Conservation (phyloP, 2,113 vertebrate genomes). For the Osmerus eperlanus region DNA sequence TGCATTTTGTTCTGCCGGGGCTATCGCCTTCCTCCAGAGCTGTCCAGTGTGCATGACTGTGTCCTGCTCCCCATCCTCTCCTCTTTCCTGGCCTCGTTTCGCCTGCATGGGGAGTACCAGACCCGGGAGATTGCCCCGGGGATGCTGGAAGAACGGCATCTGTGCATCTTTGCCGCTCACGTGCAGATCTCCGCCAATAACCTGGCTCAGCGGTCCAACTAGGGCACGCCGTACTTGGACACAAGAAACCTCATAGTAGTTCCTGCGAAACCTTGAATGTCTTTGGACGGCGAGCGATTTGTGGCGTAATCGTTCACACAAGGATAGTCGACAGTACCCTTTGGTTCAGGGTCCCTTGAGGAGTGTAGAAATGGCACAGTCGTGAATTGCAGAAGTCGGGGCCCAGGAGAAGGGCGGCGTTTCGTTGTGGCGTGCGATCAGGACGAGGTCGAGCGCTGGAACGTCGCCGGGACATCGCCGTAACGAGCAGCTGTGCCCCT, state of each 20-base stretch:
- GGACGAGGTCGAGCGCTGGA: constrained; percentile 1
- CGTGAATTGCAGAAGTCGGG: constrained; percentile 3
- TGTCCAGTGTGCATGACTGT: constrained; percentile 14
- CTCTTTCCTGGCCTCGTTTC: background rate
- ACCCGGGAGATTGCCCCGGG: background rate
- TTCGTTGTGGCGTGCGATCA: background rate
- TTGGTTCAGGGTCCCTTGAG: background rate
- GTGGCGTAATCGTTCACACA: background rate
- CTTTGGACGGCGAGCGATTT: background rate
- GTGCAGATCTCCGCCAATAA: background rate
- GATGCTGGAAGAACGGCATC: background rate
- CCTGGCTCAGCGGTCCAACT: background rate
- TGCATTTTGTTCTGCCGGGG: background rate
- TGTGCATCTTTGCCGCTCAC: background rate
- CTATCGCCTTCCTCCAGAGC: constrained; percentile 19
- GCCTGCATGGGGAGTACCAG: background rate
- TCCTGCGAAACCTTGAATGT: background rate
- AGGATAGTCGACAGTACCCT: background rate
- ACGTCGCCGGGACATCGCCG: constrained; percentile 20
- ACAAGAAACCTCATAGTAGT: background rate
- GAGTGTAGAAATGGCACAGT: background rate
- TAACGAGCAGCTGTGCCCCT: constrained; percentile 28
- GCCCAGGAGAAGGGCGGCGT: background rate
- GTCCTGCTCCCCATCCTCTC: background rate
- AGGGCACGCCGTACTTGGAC: background rate